Conservation (phyloP, 92 coral and sea anemone species). For the Nematostella vectensis region DNA sequence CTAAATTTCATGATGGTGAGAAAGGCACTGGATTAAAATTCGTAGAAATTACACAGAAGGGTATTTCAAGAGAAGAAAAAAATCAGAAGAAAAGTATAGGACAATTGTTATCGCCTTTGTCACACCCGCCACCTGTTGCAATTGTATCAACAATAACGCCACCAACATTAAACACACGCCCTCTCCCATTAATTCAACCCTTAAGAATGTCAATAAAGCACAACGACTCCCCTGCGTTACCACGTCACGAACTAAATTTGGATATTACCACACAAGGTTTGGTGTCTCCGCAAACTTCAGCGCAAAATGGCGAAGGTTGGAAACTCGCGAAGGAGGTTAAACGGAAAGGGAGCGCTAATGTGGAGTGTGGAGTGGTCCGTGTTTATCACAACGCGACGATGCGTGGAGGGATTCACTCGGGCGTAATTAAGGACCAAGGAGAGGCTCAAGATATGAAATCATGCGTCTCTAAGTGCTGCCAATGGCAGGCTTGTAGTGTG, state of each 20-base stretch:
- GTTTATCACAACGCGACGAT: conserved; percentile 62
- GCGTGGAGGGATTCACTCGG: conserved; percentile 78
- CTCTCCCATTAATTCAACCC: conserved; percentile 48
- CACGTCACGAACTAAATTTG: neutral
- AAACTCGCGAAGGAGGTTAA: neutral
- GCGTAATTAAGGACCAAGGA: conserved; percentile 76
- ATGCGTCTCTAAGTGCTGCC: conserved; percentile 82
- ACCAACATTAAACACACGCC: conserved; percentile 15
- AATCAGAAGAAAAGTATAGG: no score
- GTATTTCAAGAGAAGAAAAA: no score
- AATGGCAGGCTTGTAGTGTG: conserved; percentile 80
- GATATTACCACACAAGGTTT: neutral
- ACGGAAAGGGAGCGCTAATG: conserved; percentile 6
- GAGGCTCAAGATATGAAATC: conserved; percentile 67
- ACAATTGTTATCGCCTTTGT: conserved; percentile 7
- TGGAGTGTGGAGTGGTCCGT: conserved; percentile 28
- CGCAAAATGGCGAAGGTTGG: neutral
- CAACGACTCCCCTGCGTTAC: neutral
- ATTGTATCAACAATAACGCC: conserved; percentile 29
- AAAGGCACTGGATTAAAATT: neutral
- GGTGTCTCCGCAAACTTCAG: neutral
- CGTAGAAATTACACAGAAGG: no score
- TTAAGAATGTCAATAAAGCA: conserved; percentile 50
- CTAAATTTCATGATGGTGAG: neutral
- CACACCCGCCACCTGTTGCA: conserved; percentile 44